Evolutionary conservation across 2,113 vertebrate species (phyloP).

Genomic region (Nettapus auritus): DNA sequence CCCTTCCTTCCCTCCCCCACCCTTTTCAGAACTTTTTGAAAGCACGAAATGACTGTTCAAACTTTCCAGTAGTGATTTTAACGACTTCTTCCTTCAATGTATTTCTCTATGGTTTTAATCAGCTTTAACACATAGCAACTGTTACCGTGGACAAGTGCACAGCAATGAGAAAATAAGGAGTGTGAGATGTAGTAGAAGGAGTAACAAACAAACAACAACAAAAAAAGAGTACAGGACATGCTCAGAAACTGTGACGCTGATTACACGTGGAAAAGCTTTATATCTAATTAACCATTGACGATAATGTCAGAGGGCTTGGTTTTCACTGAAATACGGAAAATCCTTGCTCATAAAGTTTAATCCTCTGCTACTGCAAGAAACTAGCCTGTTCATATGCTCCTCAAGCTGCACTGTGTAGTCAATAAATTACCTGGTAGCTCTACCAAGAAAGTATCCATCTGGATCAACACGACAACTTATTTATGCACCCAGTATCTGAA

Average conservation of each 20-base stretch:
- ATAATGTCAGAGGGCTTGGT: not conserved
- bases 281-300: not conserved
- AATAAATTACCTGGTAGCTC: not conserved
- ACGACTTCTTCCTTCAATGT: not conserved
- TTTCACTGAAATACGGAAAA: not conserved
- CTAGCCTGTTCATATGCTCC: not conserved
- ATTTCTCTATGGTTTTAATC: not conserved
- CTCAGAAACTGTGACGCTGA: not conserved
- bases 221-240: not conserved
- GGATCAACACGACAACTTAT: not conserved
- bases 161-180: not conserved
- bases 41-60: not conserved
- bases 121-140: not conserved
- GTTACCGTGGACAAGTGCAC: not conserved
- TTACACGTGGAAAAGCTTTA: not conserved
- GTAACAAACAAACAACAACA: not conserved
- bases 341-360: not conserved
- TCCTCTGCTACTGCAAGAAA: not conserved
- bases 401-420: not conserved
- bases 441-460: not conserved
- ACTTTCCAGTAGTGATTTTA: not conserved
- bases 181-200: not conserved
- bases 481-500: not conserved
- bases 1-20: accelerated
- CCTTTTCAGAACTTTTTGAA: not conserved